A percentile compares a stretch with the other conserved stretches of the same genome.
phyloP scores from a whole-genome alignment of 1,140 invertebrate genomes.

The Tetragnatha versicolor region DNA sequence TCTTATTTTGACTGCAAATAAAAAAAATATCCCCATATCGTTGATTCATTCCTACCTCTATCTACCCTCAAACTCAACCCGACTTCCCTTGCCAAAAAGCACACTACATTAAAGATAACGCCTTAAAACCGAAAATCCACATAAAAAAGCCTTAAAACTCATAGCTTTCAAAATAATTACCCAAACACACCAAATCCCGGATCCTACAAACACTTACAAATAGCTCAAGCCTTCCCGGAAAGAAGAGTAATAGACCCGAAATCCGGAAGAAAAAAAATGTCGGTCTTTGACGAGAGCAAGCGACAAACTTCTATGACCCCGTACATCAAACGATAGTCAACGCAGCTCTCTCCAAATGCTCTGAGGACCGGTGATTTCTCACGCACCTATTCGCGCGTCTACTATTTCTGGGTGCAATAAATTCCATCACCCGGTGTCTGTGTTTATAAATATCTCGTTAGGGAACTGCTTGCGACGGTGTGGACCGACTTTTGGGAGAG shows the following conservation, averaged over 20 bases:
- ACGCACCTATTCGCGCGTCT: conserved; percentile 1
- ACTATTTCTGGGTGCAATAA: conserved; percentile 32
- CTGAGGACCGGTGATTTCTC: conserved; percentile 21
- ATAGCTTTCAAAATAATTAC: no score
- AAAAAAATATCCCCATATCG: no score
- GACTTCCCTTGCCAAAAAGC: no score
- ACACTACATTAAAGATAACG: no score
- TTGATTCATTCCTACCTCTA: no score
- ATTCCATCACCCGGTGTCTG: conserved; percentile 2
- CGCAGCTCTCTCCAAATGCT: conserved; percentile 29
- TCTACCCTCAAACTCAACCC: no score
- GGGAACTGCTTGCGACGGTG: conserved; percentile 6
- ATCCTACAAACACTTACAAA: no score
- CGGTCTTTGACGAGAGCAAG: not conserved
- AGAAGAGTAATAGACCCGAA: not conserved
- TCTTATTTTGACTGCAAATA: no score
- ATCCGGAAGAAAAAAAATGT: not conserved
- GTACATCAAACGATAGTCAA: conserved; percentile 16
- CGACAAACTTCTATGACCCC: conserved; percentile 1
- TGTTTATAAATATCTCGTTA: conserved; percentile 22
- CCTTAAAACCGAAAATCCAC: no score
- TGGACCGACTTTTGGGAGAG: no score
- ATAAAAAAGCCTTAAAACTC: no score
- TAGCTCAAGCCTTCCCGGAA: conserved; percentile 1
- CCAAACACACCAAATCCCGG: no score